Percentiles rank a stretch among this genome's conserved stretches.
Evolutionary conservation across 2,797 vertebrate species (phyloP).

Genomic region (Sciurus carolinensis): DNA sequence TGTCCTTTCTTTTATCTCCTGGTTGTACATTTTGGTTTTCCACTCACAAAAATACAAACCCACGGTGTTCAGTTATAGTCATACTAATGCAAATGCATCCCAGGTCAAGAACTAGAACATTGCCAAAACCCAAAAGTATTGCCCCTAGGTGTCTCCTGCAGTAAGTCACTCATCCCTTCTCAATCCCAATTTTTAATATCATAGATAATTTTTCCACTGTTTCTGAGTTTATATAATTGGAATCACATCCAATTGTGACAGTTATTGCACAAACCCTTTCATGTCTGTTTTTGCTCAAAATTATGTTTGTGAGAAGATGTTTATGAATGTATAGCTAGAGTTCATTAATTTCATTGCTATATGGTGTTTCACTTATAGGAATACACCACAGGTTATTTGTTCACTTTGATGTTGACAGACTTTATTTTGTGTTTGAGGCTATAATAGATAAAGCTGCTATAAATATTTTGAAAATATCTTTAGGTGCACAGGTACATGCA

Average conservation of each 20-base stretch:
- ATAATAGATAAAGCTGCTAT: background rate
- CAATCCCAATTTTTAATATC: background rate
- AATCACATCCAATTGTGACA: background rate
- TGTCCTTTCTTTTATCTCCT: background rate
- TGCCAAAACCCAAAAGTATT: background rate
- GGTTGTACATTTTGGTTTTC: background rate
- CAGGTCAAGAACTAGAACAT: background rate
- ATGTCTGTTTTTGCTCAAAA: background rate
- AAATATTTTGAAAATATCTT: background rate
- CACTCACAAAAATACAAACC: background rate
- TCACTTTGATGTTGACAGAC: background rate
- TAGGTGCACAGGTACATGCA: background rate
- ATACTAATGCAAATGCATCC: no score
- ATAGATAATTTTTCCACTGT: background rate
- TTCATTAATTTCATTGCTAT: background rate
- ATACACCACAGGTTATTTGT: background rate
- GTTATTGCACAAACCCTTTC: background rate
- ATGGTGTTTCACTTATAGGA: background rate
- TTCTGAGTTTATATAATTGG: background rate
- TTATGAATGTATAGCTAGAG: background rate
- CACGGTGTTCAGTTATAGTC: background rate
- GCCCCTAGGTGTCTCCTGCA: background rate
- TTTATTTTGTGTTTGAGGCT: background rate
- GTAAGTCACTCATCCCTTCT: background rate
- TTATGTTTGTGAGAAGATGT: background rate